Evolutionary conservation across 1,140 invertebrate genomes (phyloP).

Genomic region (Triops cancriformis): DNA sequence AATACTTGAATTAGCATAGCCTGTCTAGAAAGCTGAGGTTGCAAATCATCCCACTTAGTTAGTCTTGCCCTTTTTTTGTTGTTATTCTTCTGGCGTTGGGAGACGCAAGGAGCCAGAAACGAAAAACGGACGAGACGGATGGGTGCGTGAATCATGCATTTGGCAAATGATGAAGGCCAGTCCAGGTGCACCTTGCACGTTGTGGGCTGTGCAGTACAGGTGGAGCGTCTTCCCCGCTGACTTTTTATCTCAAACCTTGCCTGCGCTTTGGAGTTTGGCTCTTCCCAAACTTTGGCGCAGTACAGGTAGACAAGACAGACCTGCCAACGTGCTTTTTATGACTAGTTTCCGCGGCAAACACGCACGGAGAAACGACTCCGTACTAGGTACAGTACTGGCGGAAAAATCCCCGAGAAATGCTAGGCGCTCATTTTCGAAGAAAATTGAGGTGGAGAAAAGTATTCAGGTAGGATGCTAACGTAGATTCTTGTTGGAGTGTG

Average conservation of each 20-base stretch:
- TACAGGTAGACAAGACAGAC: background rate
- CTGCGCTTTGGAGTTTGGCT: background rate
- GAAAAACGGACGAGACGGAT: background rate
- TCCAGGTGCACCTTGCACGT: background rate
- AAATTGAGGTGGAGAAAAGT: too few species aligned
- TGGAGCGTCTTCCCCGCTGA: background rate
- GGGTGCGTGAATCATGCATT: background rate
- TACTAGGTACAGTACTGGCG: too few species aligned
- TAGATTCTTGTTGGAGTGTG: too few species aligned
- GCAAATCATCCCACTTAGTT: background rate
- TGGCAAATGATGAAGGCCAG: background rate
- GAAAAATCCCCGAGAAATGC: too few species aligned
- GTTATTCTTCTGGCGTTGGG: background rate
- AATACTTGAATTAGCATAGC: slow-evolving; percentile 5
- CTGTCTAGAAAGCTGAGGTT: background rate
- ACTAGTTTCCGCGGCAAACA: too few species aligned
- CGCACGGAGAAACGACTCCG: too few species aligned
- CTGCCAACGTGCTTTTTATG: too few species aligned
- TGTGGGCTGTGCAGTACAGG: background rate
- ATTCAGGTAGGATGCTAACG: too few species aligned
- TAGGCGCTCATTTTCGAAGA: too few species aligned
- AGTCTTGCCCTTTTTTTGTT: background rate
- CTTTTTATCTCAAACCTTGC: background rate
- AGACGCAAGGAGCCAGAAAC: background rate
- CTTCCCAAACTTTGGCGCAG: background rate